Base-by-base conservation (phyloP, 2,113 vertebrate species). In the Thomomys bottae region DNA sequence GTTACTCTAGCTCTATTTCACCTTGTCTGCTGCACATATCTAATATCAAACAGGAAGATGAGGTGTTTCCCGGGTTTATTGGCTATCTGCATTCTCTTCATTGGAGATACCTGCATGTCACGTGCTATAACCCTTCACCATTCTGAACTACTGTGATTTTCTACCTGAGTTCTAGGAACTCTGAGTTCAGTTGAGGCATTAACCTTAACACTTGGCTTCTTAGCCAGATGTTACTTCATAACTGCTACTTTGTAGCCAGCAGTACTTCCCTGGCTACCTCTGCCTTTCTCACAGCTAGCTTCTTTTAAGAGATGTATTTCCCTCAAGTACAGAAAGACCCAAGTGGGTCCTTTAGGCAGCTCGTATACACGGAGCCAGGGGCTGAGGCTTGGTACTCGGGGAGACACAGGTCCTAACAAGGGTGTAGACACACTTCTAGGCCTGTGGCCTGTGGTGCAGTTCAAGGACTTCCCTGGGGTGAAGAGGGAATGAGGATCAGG, bases 121-220 rank as follows among this genome's bases (percentile, higher is more conserved):
- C 12, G 3, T 10, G 40, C 0, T 12, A 38, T 8, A n/a, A 34
- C 21, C 61, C 30, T 3, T 11, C 18, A 80, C 63, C 82, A 36
- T 18, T 32, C 38, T 61, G 63, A 36, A 26, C 12, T 54, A 28
- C 61, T 89, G 24, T 5, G 57, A 36, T 38, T 79, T 68, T 87
- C 71, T 87, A 93, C n/a, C 40, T 81, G 68, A 64, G n/a, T 68
- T 86, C 67, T 42, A 67, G 28, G 15, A 81, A n/a, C 14, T 42
- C 20, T 88, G 72, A 42, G 20, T 84, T 68, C 32, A 67, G 34
- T 81, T 15, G 14, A 57, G 54, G 57, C 75, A 45, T 54, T 63
- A 78, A 63, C 26, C 32, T 26, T 83, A 9, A 17, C 32, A 59
- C 7, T 64, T 79, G 30, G 61, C 36, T 61, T 84, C 28, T 38